Evolutionary conservation across 2,797 vertebrate genomes (phyloP).

Genomic region (Malurus leucopterus): DNA sequence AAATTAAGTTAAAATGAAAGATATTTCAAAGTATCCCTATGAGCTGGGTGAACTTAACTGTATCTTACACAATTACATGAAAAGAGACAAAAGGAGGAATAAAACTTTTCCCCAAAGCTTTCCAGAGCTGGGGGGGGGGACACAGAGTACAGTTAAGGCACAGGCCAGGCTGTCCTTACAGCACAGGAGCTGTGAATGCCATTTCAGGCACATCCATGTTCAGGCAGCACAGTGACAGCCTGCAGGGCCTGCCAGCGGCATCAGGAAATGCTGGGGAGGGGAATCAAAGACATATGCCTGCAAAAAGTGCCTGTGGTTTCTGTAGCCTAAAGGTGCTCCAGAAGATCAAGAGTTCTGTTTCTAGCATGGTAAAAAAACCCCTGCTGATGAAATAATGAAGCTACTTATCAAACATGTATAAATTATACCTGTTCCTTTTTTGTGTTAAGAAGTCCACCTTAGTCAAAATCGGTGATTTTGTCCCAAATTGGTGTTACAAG

Average conservation of each 20-base stretch:
- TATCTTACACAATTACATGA: not conserved
- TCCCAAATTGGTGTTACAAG: rapidly evolving
- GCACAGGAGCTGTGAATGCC: not conserved
- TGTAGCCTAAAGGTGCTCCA: not conserved
- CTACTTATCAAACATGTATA: not conserved
- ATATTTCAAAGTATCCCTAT: not conserved
- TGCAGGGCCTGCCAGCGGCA: not conserved
- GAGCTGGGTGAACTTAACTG: not conserved
- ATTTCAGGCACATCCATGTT: rapidly evolving
- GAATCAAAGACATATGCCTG: not conserved
- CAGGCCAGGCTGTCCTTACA: not conserved
- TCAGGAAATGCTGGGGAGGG: not conserved
- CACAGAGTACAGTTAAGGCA: not conserved
- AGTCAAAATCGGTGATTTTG: not conserved
- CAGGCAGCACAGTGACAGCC: not conserved
- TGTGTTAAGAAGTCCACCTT: not conserved
- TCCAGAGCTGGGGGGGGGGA: not conserved
- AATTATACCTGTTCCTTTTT: not conserved
- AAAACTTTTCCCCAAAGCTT: not conserved
- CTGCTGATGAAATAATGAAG: not conserved
- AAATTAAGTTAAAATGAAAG: not conserved
- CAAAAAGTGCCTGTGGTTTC: not conserved
- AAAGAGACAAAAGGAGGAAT: not conserved
- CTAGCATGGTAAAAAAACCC: not conserved
- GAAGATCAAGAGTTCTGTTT: not conserved